These are phyloP conservation scores for Pogonophryne albipinna DNA, from an alignment of 2,797 vertebrate genomes.

Conservation along the genomic window DNA sequence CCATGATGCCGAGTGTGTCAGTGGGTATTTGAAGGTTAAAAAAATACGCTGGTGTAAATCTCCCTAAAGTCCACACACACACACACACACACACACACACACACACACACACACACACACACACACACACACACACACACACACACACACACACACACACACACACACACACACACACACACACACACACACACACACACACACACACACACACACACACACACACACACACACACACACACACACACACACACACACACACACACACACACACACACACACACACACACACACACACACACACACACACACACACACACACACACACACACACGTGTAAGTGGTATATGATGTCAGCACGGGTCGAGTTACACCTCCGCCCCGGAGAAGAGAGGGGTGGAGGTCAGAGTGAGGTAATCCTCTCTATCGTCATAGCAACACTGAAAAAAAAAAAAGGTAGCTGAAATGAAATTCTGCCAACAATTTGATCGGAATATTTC, in stretches of 20 bases:
- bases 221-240: neutral
- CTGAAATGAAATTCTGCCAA: neutral
- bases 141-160: neutral
- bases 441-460: constrained; percentile 2
- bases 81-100: constrained; percentile 32
- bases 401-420: constrained; percentile 59
- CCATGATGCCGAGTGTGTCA: constrained; percentile 61
- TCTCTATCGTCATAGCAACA: constrained; percentile 44
- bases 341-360: constrained; percentile 49
- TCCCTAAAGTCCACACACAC: constrained; percentile 42
- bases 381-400: constrained; percentile 42
- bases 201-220: neutral
- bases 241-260: neutral
- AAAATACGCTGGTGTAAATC: constrained; percentile 70
- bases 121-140: neutral
- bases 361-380: constrained; percentile 42
- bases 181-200: neutral
- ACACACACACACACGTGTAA: neutral
- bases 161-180: neutral
- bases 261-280: neutral
- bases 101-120: too few relatives aligned
- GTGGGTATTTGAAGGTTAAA: constrained; percentile 57
- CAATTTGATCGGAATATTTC: constrained; percentile 5
- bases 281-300: neutral
- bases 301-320: neutral